Base-by-base conservation (phyloP, 2,797 vertebrate species). In the Sebastes reedi region DNA sequence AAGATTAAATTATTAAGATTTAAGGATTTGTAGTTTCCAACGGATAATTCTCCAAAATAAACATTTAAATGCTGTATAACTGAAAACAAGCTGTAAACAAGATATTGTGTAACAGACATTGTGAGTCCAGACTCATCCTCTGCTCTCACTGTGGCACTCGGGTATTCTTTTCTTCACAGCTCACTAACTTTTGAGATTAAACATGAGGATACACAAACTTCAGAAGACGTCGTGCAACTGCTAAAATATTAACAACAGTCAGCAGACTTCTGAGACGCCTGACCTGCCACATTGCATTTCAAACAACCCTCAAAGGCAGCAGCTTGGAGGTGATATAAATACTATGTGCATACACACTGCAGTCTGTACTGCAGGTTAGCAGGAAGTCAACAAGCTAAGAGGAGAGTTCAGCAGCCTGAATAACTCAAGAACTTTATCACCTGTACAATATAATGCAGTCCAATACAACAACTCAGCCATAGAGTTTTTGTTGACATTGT, bases 181-280 rank as follows among this genome's bases (percentile, higher is more conserved):
- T 55, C 34, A 62, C 36, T 52, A 32, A 42, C 59, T 46, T 72
- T 62, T 75, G 54, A 72, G 22, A 72, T 78, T 67, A 82, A 82
- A 81, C 67, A 80, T 22, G 56, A 77, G 56, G 54, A 60, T 18
- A 3, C 61, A 22, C n/a, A 22, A 58, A 29, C 20, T 65, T 81
- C 59, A 79, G 54, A 77, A 74, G 75, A 46, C 65, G 58, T 1
- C 46, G 55, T 65, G 27, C 52, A 77, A 24, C 67, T 64, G 64
- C 34, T 88, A 27, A 85, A 88, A 83, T 85, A 87, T 87, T 83
- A 71, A 88, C 30, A 60, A 54, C 58, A 29, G 46, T 5, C 56
- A 75, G 75, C 60, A 73, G 60, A 82, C 72, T 66, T 75, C 55
- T 34, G 58, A 82, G 52, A 70, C 14, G 60, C 29, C 73, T 29